phyloP scores from a whole-genome alignment of 2,888 invertebrate genomes.

The Xestia ashworthii region DNA sequence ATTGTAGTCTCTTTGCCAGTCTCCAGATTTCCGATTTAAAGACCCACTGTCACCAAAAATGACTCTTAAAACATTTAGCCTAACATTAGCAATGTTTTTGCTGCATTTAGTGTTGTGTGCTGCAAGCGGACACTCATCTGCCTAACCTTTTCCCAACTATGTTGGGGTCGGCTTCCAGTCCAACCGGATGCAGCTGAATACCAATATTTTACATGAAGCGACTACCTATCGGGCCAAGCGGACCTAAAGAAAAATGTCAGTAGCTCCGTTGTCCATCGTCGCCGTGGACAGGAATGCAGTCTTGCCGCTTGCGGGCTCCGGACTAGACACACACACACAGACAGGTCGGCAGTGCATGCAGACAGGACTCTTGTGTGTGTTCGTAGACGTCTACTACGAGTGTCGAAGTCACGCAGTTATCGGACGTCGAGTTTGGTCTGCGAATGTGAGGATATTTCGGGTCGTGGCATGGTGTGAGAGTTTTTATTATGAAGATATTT shows the following conservation, averaged over 20 bases:
- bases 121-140: background rate
- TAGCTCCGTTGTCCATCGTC: conserved; percentile 33
- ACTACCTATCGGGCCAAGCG: no score
- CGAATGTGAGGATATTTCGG: background rate
- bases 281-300: conserved; percentile 79
- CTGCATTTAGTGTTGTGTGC: background rate
- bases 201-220: no score
- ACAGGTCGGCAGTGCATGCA: conserved; percentile 22
- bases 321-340: conserved; percentile 67
- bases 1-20: background rate
- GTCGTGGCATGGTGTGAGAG: background rate
- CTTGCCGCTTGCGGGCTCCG: conserved; percentile 76
- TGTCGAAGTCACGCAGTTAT: conserved; percentile 46
- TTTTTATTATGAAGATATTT: background rate
- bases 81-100: background rate
- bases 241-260: conserved; percentile 22
- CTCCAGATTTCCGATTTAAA: background rate
- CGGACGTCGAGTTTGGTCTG: conserved; percentile 12
- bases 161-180: no score
- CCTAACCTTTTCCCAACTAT: no score
- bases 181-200: no score
- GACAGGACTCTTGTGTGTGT: conserved; percentile 53
- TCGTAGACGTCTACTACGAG: conserved; percentile 43
- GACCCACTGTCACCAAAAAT: background rate
- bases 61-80: background rate